Conservation (phyloP, 2,888 invertebrate genomes). For the Heliconius ethilla region DNA sequence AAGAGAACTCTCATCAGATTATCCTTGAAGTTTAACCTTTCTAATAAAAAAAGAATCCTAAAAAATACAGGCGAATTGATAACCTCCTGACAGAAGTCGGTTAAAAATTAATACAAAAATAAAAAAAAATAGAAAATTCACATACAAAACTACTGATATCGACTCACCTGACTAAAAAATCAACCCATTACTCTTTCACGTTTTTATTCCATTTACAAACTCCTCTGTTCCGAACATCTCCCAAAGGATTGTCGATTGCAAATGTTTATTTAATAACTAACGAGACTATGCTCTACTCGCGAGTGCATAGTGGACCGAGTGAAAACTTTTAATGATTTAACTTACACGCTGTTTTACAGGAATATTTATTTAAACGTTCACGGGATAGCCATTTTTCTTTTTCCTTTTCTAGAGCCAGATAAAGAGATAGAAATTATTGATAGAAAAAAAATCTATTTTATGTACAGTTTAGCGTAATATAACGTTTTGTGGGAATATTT, state of each 20-base stretch:
- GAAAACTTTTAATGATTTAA: not conserved
- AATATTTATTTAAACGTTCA: not conserved
- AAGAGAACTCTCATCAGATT: no score
- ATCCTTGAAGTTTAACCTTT: no score
- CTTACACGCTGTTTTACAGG: not conserved
- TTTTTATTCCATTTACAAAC: constrained; percentile 3
- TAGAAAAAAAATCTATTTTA: no score
- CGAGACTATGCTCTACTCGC: not conserved
- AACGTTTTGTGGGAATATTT: no score
- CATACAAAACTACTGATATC: not conserved
- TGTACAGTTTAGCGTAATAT: no score
- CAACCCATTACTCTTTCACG: not conserved
- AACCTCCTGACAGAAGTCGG: no score
- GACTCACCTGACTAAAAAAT: not conserved
- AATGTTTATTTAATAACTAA: constrained; percentile 22
- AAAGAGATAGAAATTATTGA: no score
- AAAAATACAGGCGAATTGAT: no score
- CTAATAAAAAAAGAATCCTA: no score
- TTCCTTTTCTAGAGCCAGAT: not conserved
- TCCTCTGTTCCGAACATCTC: constrained; percentile 7
- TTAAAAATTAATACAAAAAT: no score
- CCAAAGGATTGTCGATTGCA: constrained; percentile 11
- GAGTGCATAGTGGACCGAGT: not conserved
- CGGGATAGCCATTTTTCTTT: not conserved
- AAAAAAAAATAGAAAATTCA: not conserved